Conservation (phyloP, 1,140 invertebrate species). For the Himalopsyche phryganea region DNA sequence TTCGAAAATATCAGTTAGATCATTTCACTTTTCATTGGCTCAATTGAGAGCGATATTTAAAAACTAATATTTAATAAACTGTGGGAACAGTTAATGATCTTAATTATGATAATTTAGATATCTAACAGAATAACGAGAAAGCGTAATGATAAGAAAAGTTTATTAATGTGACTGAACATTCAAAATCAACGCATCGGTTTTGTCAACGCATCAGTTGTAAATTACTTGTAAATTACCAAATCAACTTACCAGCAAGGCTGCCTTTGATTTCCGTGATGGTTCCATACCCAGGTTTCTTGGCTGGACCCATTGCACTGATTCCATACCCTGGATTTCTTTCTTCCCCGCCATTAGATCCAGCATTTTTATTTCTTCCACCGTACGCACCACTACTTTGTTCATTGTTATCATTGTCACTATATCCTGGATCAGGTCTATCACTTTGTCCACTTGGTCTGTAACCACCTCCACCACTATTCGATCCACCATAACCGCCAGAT, state of each 20-base stretch:
- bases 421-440: slow-evolving; percentile 4
- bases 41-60: too few relatives aligned
- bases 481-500: neutral
- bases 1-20: too few relatives aligned
- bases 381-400: neutral
- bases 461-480: neutral
- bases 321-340: slow-evolving; percentile 8
- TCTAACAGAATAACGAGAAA: too few relatives aligned
- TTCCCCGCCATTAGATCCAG: neutral
- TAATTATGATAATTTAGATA: too few relatives aligned
- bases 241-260: slow-evolving; percentile 24
- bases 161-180: too few relatives aligned
- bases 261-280: slow-evolving; percentile 9
- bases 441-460: neutral
- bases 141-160: too few relatives aligned
- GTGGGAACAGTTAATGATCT: too few relatives aligned
- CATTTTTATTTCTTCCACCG: slow-evolving; percentile 2
- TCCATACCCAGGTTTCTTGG: slow-evolving; percentile 15
- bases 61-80: too few relatives aligned
- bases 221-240: too few relatives aligned
- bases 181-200: too few relatives aligned
- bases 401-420: slow-evolving; percentile 1
- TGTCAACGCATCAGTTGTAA: too few relatives aligned
- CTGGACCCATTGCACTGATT: slow-evolving; percentile 8
- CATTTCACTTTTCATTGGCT: too few relatives aligned